These are phyloP conservation scores for Bellardia pandia DNA, from an alignment of 2,888 invertebrate species.

Conservation along the genomic window DNA sequence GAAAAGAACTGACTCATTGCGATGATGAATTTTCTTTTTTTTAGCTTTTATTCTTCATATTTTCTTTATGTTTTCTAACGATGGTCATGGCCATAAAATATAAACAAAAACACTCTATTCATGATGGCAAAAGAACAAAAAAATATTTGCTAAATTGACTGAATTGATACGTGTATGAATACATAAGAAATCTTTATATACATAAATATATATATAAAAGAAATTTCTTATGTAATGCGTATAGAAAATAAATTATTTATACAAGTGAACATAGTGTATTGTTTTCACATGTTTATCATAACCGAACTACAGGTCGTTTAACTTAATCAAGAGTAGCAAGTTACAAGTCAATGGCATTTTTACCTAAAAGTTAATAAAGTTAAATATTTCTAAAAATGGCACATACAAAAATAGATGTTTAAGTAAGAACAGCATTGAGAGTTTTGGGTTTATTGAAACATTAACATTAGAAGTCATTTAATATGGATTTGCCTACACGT, in stretches of 20 bases:
- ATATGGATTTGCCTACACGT: too few species aligned
- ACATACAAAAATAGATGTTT: too few species aligned
- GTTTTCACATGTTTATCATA: background rate
- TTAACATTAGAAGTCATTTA: too few species aligned
- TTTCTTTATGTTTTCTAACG: background rate
- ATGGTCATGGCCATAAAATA: background rate
- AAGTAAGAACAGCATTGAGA: too few species aligned
- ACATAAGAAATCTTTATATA: background rate
- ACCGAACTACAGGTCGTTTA: background rate
- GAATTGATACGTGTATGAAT: background rate
- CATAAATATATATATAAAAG: too few species aligned
- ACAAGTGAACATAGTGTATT: background rate
- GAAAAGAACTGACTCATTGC: background rate
- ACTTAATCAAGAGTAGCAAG: background rate
- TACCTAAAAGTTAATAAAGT: too few species aligned
- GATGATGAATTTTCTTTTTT: slow-evolving; percentile 17
- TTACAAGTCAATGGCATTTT: background rate
- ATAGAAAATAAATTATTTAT: background rate
- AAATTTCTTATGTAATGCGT: background rate
- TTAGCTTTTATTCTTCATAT: slow-evolving; percentile 11
- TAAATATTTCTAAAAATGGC: too few species aligned
- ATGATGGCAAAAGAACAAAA: background rate
- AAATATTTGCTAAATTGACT: background rate
- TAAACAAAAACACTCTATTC: slow-evolving; percentile 2
- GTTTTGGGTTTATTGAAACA: too few species aligned